phyloP scores from a whole-genome alignment of 2,797 vertebrate species.

The Myiothlypis chrysogaster region DNA sequence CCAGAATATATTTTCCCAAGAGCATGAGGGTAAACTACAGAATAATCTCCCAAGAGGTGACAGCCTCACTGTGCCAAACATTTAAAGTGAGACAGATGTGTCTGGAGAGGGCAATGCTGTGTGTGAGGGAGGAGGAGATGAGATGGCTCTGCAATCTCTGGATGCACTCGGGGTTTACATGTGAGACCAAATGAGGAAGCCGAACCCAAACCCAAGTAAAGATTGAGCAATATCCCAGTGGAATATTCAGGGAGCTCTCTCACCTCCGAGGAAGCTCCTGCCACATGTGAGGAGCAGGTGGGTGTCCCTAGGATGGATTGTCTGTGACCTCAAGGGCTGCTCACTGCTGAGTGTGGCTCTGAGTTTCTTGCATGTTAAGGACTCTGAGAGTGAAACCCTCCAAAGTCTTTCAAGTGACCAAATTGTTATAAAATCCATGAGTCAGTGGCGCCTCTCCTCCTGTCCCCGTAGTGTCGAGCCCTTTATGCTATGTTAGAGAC shows the following conservation, averaged over 20 bases:
- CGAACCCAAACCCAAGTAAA: background rate
- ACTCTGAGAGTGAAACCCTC: background rate
- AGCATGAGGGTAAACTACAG: background rate
- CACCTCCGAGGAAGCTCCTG: background rate
- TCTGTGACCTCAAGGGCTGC: background rate
- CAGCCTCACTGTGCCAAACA: accelerated
- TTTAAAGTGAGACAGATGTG: background rate
- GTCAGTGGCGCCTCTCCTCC: conserved; percentile 70
- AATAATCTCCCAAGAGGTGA: background rate
- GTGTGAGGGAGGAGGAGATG: background rate
- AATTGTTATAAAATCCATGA: conserved; percentile 51
- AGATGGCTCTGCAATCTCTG: background rate
- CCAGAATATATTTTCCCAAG: background rate
- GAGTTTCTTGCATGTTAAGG: background rate
- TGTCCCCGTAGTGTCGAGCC: background rate
- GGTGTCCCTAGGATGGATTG: background rate
- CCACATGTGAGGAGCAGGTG: background rate
- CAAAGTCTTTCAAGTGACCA: conserved; percentile 26
- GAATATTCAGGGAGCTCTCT: background rate
- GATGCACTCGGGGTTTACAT: background rate
- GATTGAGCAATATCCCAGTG: background rate
- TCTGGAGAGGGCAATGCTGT: accelerated
- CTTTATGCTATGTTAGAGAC: conserved; percentile 59
- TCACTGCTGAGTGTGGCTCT: background rate
- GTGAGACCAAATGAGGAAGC: background rate